Conservation (phyloP, 2,113 vertebrate species). For the Pterocles orientalis region DNA sequence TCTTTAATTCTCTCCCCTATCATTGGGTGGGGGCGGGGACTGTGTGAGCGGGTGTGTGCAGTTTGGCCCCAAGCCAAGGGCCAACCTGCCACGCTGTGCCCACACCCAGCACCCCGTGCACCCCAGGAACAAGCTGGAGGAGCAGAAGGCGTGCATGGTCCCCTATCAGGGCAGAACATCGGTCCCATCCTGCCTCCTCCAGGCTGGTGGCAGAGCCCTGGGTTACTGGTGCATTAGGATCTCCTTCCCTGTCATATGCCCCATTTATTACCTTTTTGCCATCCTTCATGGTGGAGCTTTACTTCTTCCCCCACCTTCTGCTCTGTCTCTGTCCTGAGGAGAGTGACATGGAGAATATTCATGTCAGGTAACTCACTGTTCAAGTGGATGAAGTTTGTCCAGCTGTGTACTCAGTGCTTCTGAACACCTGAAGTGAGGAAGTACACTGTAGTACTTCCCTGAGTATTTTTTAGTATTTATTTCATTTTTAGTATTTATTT, state of each 20-base stretch:
- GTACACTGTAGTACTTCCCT: neutral
- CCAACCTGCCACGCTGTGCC: too few relatives aligned
- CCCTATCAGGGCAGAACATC: neutral
- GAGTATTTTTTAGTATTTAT: neutral
- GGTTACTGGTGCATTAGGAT: neutral
- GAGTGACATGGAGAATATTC: neutral
- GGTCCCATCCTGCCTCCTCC: neutral
- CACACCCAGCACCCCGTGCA: accelerated
- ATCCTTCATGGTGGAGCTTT: neutral
- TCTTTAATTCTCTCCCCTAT: too few relatives aligned
- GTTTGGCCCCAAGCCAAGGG: too few relatives aligned
- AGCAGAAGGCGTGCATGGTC: neutral
- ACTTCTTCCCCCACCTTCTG: neutral
- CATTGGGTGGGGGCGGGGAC: too few relatives aligned
- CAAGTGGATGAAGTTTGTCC: neutral
- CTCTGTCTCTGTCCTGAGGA: neutral
- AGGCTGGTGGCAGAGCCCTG: neutral
- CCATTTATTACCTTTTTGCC: neutral
- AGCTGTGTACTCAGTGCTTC: neutral
- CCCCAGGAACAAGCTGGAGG: neutral
- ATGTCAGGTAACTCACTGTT: neutral
- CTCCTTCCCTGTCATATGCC: neutral
- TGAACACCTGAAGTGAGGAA: neutral
- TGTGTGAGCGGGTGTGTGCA: too few relatives aligned
- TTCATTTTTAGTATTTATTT: neutral